Percentiles rank a stretch among this genome's conserved stretches.
phyloP scores from a whole-genome alignment of 2,888 invertebrate genomes.

The Megalurothrips usitatus region DNA sequence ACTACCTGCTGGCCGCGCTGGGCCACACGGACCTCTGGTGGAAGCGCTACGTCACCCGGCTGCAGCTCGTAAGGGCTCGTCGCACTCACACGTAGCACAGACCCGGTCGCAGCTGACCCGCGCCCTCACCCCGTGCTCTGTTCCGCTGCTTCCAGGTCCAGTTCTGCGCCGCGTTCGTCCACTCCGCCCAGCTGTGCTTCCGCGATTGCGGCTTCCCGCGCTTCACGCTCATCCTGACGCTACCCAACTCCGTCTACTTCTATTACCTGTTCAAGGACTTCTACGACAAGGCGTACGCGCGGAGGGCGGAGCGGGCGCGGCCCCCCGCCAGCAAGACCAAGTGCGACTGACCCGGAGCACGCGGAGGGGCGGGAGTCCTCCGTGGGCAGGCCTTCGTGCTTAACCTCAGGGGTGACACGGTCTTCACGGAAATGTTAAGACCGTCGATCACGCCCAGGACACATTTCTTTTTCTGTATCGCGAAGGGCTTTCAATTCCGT shows the following conservation, averaged over 20 bases:
- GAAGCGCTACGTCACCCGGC: conserved; percentile 43
- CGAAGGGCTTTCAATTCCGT: too few relatives aligned
- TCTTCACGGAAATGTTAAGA: too few relatives aligned
- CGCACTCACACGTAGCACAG: too few relatives aligned
- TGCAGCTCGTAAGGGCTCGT: conserved; percentile 41
- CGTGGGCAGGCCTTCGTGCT: too few relatives aligned
- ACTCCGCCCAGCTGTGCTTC: conserved; percentile 42
- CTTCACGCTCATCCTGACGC: conserved; percentile 41
- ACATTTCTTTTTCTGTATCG: too few relatives aligned
- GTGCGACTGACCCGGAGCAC: neutral
- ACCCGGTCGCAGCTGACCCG: too few relatives aligned
- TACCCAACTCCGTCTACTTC: conserved; percentile 47
- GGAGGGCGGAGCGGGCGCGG: neutral
- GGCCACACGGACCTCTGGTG: conserved; percentile 43
- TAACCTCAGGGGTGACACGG: neutral
- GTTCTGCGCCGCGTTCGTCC: conserved; percentile 42
- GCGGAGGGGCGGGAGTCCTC: neutral
- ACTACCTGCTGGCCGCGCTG: conserved; percentile 42
- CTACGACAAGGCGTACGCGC: conserved; percentile 48
- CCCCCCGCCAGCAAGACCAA: neutral
- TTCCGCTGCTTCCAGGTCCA: conserved; percentile 39
- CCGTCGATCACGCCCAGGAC: too few relatives aligned
- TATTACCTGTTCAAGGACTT: conserved; percentile 52
- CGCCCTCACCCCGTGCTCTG: neutral
- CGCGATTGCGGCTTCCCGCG: conserved; percentile 42